A percentile compares a stretch with the other conserved stretches of the same genome.
These are phyloP conservation scores for Halocynthia roretzi DNA, from an alignment of 23 tunicate species.

Conservation along the genomic window DNA sequence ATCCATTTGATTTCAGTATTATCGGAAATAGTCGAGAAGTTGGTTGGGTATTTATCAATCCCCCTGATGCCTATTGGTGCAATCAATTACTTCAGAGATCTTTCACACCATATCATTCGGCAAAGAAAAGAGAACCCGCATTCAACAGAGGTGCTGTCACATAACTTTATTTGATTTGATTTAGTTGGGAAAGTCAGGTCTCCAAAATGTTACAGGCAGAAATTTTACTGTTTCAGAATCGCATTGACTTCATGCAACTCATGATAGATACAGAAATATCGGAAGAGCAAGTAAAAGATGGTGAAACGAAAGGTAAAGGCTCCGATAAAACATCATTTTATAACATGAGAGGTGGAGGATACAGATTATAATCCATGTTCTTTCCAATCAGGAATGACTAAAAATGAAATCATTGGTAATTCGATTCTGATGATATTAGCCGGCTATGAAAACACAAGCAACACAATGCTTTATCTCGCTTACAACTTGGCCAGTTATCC, in stretches of 20 bases:
- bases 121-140: neutral
- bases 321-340: no score
- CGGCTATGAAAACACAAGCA: slow-evolving; percentile 22
- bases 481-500: slow-evolving; percentile 14
- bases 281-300: slow-evolving; percentile 30
- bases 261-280: slow-evolving; percentile 50
- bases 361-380: no score
- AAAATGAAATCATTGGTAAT: slow-evolving; percentile 22
- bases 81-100: neutral
- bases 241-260: slow-evolving; percentile 48
- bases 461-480: slow-evolving; percentile 10
- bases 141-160: neutral
- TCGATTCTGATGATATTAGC: slow-evolving; percentile 21
- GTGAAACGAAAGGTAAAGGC: slow-evolving; percentile 27
- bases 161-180: no score
- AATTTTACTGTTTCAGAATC: neutral
- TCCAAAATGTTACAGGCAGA: no score
- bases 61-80: neutral
- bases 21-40: neutral
- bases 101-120: neutral
- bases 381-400: slow-evolving; percentile 12
- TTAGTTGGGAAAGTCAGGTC: no score
- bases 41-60: neutral
- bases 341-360: no score
- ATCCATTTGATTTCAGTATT: neutral